Base-by-base conservation (phyloP, 2,797 vertebrate species). In the Eidolon dupreanum region DNA sequence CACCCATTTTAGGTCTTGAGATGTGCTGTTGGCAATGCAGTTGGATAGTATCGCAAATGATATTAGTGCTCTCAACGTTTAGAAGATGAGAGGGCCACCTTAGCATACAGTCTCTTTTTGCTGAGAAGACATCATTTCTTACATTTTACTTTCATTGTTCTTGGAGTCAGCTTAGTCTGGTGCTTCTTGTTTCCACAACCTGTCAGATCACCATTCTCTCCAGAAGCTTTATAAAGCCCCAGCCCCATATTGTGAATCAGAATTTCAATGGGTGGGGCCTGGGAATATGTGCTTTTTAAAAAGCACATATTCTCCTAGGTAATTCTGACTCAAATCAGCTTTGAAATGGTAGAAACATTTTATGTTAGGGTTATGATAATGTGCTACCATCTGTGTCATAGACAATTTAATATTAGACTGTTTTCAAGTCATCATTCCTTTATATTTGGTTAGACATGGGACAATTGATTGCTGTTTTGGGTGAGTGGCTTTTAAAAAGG, bases 321-420 rank as follows among this genome's bases (percentile, higher is more conserved):
- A 77, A 38, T 78, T 89, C 66, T 95, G 57, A 94, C 43, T 68
- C n/a, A 36, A 77, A 73, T 88, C 92, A 77, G 63, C 49, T 77
- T 91, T 95, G 92, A 87, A 41, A 65, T 46, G 26, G 11, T 68
- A 19, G 71, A 92, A 89, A 77, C 41, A 61, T 77, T 94, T 94
- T 84, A 26, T 82, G 51, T 83, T 78, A 95, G 41, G 36, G 41
- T 71, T 74, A 31, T 61, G 22, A 24, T 82, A 43, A 87, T 90
- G 33, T 53, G 61, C 49, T 68, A 22, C 28, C 43, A 11, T 73
- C 38, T 88, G 41, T 91, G 46, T 66, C n/a, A 68, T 13, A 33
- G 36, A 51, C 65, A 63, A 4, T n/a, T 81, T 68, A 68, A 16
- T 85, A 38, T 49, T 93, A 91, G n/a, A 9, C 46, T 88, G 3